Evolutionary conservation across 2,888 invertebrate species (phyloP), one percentile per base, ranked within the genome.

Genomic region (Oscheius sp.): DNA sequence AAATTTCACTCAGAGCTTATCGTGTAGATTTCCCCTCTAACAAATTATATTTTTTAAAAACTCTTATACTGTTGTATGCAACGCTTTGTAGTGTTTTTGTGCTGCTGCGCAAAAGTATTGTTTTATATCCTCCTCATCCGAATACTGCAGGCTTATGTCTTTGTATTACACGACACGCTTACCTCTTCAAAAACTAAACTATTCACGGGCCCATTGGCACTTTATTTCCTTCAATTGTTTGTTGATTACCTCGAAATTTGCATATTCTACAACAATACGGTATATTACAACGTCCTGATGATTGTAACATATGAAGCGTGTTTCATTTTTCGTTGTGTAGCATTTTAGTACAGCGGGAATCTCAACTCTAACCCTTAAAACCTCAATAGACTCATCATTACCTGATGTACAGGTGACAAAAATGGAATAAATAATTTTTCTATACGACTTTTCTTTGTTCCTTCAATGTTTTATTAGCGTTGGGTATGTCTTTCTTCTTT

Each of bases 241-340:
- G 12, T 24, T 4, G 3, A 17, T 17, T 47, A 47, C 47, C 47
- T 47, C 47, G 5, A 47, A 14, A 8, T 47, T 24, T 47, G 47
- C 47, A 47, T 47, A 47, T 47, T 47, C 47, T 47, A 47, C 47
- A 20, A 20, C 20, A 47, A 24, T 47, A 47, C 47, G 47, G 47
- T 47, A 47, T 22, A 17, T 24, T 4, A 47, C n/a, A 36, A 9
- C 36, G 36, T 47, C 47, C 47, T 47, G 47, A 47, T 47, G 47
- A 24, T 9, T 47, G 20, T 47, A 22, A 47, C 12, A 47, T 4
- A 47, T 6, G 24, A 24, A 6, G 12, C 41, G 41, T 41, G 41
- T 41, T 41, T 41, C 20, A n/a, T n/a, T n/a, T n/a, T n/a, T n/a
- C n/a, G n/a, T n/a, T 24, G 5, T 24, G 24, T 47, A 20, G 47